Evolutionary conservation across 2,113 vertebrate genomes (phyloP).

Genomic region (Apodemus speciosus): DNA sequence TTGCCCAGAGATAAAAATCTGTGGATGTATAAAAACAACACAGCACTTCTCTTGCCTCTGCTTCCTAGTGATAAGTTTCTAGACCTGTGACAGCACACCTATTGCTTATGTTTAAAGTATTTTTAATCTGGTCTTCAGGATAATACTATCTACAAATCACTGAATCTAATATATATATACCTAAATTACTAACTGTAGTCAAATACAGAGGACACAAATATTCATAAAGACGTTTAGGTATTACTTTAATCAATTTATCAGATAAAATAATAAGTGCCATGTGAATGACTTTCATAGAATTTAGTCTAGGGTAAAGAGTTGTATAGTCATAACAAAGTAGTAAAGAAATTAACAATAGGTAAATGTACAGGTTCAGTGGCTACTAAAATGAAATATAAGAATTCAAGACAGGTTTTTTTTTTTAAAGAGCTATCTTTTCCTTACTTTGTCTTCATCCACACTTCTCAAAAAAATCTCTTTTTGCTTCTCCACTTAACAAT

Average conservation of each 20-base stretch:
- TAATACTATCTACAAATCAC: not conserved
- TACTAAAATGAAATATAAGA: constrained; percentile 12
- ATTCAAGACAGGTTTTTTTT: not conserved
- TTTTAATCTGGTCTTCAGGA: not conserved
- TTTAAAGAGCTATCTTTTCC: constrained; percentile 9
- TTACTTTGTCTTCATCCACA: constrained; percentile 34
- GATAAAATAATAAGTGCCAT: constrained; percentile 12
- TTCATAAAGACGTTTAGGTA: constrained; percentile 4
- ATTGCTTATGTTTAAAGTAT: constrained; percentile 52
- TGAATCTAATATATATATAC: not conserved
- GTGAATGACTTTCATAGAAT: not conserved
- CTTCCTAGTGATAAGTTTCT: not conserved
- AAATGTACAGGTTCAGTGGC: not conserved
- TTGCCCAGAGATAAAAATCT: constrained; percentile 34
- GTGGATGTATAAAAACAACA: not conserved
- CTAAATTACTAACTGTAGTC: not conserved
- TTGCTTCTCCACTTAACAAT: not conserved
- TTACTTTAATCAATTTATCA: not conserved
- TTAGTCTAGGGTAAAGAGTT: not conserved
- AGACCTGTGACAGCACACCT: not conserved
- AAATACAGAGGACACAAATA: constrained; percentile 6
- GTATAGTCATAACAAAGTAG: not conserved
- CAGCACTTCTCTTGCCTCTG: not conserved
- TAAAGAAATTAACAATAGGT: constrained; percentile 35
- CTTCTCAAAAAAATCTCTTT: constrained; percentile 36